Percentiles rank a stretch among this genome's conserved stretches.
Conservation (phyloP, 64 coral and sea anemone genomes). For the Cladopsammia gracilis region DNA sequence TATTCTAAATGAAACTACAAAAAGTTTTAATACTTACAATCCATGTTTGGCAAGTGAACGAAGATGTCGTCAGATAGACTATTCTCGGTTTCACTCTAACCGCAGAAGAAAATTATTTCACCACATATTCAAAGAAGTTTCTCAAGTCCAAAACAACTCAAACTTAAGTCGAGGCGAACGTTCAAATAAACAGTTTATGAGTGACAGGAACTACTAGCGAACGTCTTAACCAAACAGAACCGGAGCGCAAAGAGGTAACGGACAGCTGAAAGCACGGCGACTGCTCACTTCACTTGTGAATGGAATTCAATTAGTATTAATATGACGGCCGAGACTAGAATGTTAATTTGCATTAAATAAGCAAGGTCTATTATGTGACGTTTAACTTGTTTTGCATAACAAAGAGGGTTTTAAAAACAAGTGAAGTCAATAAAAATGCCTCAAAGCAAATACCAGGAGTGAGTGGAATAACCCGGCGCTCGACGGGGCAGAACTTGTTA, state of each 20-base stretch:
- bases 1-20: neutral
- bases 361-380: neutral
- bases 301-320: conserved; percentile 15
- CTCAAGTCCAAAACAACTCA: neutral
- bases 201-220: too few relatives aligned
- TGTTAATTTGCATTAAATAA: conserved; percentile 3
- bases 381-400: conserved; percentile 29
- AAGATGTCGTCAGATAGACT: neutral
- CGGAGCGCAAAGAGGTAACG: neutral
- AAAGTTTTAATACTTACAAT: conserved; percentile 40
- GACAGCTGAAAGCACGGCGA: neutral
- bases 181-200: neutral
- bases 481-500: too few relatives aligned
- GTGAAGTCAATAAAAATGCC: too few relatives aligned
- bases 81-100: neutral
- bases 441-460: too few relatives aligned
- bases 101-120: neutral
- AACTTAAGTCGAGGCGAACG: neutral
- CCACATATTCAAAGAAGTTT: neutral
- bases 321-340: neutral
- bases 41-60: neutral
- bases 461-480: too few relatives aligned
- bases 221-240: neutral
- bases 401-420: neutral
- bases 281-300: conserved; percentile 2